phyloP scores from a whole-genome alignment of 1,140 invertebrate genomes.

The Listronotus oregonensis region DNA sequence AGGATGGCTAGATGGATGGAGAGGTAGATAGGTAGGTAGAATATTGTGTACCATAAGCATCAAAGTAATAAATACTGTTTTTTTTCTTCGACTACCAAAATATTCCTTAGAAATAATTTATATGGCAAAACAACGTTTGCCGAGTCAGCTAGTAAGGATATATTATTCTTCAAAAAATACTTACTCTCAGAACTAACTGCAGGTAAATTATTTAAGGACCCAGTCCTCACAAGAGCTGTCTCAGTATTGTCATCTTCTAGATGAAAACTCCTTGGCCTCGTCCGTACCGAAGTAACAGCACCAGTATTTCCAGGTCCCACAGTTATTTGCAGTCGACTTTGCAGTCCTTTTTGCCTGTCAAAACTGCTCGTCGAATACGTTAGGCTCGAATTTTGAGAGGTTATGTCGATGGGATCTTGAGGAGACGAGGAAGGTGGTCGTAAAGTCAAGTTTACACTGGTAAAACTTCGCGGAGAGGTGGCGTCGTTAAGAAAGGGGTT shows the following conservation, averaged over 20 bases:
- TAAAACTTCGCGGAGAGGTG: slow-evolving; percentile 62
- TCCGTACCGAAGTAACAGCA: slow-evolving; percentile 63
- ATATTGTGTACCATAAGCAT: too few relatives aligned
- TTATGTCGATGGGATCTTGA: slow-evolving; percentile 69
- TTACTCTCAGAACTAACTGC: slow-evolving; percentile 41
- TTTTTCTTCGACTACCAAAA: too few relatives aligned
- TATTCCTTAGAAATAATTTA: too few relatives aligned
- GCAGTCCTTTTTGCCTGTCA: slow-evolving; percentile 65
- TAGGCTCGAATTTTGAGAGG: slow-evolving; percentile 64
- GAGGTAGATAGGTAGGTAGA: too few relatives aligned
- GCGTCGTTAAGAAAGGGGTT: slow-evolving; percentile 47
- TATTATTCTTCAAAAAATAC: too few relatives aligned
- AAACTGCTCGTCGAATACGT: slow-evolving; percentile 69
- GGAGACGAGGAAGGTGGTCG: slow-evolving; percentile 65
- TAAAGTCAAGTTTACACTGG: slow-evolving; percentile 70
- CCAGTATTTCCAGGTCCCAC: slow-evolving; percentile 69
- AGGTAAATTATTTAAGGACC: slow-evolving; percentile 48
- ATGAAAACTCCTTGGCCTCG: slow-evolving; percentile 57
- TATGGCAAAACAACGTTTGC: too few relatives aligned
- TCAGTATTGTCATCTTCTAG: slow-evolving; percentile 31
- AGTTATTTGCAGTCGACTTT: slow-evolving; percentile 71
- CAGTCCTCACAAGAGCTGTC: slow-evolving; percentile 41
- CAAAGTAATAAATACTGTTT: too few relatives aligned
- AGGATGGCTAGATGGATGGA: too few relatives aligned
- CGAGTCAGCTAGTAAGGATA: too few relatives aligned